phyloP scores from a whole-genome alignment of 2,888 invertebrate genomes.

The Sarcophaga carnaria region DNA sequence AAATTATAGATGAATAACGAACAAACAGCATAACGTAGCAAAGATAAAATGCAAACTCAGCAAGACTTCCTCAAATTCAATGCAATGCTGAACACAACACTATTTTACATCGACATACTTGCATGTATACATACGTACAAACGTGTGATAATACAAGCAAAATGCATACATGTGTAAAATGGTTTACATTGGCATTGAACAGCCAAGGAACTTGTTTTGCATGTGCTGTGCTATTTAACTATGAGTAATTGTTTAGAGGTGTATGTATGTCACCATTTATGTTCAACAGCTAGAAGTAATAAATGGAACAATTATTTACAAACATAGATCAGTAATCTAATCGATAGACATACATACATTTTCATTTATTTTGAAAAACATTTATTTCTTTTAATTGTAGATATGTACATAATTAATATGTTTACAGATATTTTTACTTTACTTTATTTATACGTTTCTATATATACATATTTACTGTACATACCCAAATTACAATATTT shows the following conservation, averaged over 20 bases:
- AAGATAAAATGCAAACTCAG: slow-evolving; percentile 58
- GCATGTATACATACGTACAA: neutral
- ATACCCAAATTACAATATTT: neutral
- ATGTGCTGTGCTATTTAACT: neutral
- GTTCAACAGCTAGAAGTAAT: too few relatives aligned
- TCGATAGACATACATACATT: too few relatives aligned
- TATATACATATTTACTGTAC: neutral
- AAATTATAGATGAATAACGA: slow-evolving; percentile 8
- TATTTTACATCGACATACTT: slow-evolving; percentile 1
- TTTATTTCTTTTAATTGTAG: too few relatives aligned
- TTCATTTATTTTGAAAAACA: too few relatives aligned
- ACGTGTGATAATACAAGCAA: neutral
- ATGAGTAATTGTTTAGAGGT: neutral
- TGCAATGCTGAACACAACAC: neutral
- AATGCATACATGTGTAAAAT: neutral
- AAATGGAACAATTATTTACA: too few relatives aligned
- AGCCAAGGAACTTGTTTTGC: slow-evolving; percentile 44
- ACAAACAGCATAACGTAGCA: slow-evolving; percentile 17
- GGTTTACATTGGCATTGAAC: slow-evolving; percentile 52
- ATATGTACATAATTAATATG: too few relatives aligned
- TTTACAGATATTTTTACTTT: neutral
- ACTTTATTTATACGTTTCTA: neutral
- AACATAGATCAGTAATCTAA: too few relatives aligned
- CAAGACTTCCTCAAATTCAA: slow-evolving; percentile 68
- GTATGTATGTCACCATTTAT: too few relatives aligned